A percentile compares a stretch with the other conserved stretches of the same genome.
These are phyloP conservation scores for Euura saliciscinereae DNA, from an alignment of 1,140 invertebrate genomes.

Conservation along the genomic window DNA sequence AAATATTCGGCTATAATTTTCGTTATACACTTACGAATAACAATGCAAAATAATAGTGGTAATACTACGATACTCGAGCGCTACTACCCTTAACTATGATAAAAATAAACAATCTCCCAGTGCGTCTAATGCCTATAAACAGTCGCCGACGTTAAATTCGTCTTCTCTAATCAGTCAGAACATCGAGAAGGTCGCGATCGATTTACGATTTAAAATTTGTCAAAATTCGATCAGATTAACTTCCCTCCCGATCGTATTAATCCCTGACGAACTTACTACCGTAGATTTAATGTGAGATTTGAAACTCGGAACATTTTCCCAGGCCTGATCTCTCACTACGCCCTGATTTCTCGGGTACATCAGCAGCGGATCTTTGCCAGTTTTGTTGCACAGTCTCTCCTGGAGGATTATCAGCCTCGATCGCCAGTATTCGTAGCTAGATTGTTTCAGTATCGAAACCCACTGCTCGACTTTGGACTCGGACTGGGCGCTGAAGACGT, in stretches of 20 bases:
- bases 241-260: conserved; percentile 43
- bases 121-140: not conserved
- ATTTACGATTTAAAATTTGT: not conserved
- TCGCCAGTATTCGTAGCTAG: conserved; percentile 69
- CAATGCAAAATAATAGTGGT: too few species aligned
- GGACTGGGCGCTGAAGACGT: conserved; percentile 68
- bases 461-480: conserved; percentile 68
- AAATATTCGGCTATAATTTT: too few species aligned
- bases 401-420: conserved; percentile 64
- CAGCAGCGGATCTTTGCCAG: conserved; percentile 69
- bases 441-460: conserved; percentile 64
- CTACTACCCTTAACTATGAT: too few species aligned
- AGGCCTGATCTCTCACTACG: conserved; percentile 50
- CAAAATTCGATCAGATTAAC: conserved; percentile 50
- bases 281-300: conserved; percentile 48
- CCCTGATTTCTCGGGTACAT: conserved; percentile 69
- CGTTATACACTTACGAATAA: too few species aligned
- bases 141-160: too few species aligned
- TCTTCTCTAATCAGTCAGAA: not conserved
- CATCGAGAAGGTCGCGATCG: not conserved
- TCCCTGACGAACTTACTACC: conserved; percentile 33
- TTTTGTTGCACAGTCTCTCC: conserved; percentile 64
- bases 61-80: too few species aligned
- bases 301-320: conserved; percentile 46
- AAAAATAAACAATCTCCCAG: not conserved